Percentiles rank a stretch among this genome's conserved stretches.
Conservation (phyloP, 2,888 invertebrate genomes). For the Apomyelois bistriatella region DNA sequence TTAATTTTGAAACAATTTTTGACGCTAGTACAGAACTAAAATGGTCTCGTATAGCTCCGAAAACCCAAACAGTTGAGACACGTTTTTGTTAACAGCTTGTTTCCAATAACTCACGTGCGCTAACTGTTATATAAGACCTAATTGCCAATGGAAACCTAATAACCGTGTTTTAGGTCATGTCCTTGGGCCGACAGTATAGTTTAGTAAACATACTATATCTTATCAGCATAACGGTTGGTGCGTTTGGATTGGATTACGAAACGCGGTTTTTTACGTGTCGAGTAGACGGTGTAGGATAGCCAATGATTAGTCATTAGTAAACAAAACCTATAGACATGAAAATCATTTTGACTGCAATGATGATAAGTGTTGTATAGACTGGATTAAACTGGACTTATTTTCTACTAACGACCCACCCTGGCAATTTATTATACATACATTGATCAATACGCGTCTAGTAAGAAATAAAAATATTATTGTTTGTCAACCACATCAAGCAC, state of each 20-base stretch:
- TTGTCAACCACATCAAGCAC: background rate
- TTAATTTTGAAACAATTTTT: no score
- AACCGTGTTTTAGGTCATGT: constrained; percentile 24
- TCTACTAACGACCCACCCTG: no score
- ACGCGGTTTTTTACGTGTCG: constrained; percentile 18
- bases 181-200: constrained; percentile 32
- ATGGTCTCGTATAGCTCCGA: no score
- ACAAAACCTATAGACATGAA: no score
- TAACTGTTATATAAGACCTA: background rate
- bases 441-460: constrained; percentile 26
- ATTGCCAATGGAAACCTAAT: constrained; percentile 16
- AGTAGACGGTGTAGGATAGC: background rate
- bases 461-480: constrained; percentile 14
- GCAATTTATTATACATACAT: no score
- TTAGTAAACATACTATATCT: constrained; percentile 45
- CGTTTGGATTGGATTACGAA: constrained; percentile 51
- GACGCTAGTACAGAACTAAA: no score
- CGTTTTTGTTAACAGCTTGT: background rate
- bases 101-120: background rate
- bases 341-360: no score
- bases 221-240: constrained; percentile 35
- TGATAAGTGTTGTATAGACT: no score
- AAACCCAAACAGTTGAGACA: background rate
- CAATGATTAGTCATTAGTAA: background rate
- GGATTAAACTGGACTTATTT: no score